Conservation (phyloP, 2,888 invertebrate genomes). For the Diaprepes abbreviatus region DNA sequence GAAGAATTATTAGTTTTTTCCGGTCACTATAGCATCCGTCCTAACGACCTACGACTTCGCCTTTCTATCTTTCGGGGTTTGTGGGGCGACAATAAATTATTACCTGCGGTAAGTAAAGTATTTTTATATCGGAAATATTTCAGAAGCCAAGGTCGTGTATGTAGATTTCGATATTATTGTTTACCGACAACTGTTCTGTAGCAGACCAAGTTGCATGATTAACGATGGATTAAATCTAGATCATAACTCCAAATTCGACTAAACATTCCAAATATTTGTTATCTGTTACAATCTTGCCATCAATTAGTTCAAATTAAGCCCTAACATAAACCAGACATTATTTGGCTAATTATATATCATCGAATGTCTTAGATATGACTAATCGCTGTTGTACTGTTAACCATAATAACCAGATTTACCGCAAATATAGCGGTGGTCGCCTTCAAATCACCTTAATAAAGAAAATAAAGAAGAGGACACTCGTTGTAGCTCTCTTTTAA, state of each 20-base stretch:
- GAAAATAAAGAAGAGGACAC: background rate
- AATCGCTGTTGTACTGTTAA: slow-evolving; percentile 35
- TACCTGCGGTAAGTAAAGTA: background rate
- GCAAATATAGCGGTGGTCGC: slow-evolving; percentile 1
- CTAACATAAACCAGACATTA: slow-evolving; percentile 31
- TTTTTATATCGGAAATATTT: too few relatives aligned
- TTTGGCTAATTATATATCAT: slow-evolving; percentile 30
- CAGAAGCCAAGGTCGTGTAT: too few relatives aligned
- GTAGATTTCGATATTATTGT: too few relatives aligned
- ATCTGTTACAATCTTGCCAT: slow-evolving; percentile 15
- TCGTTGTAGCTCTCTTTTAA: background rate
- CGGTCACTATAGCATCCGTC: slow-evolving; percentile 2
- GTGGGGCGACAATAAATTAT: background rate
- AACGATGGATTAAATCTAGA: background rate
- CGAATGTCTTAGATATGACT: slow-evolving; percentile 27
- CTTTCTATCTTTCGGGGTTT: background rate
- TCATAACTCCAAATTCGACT: background rate
- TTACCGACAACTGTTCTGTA: too few relatives aligned
- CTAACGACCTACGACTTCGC: slow-evolving; percentile 7
- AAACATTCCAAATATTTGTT: slow-evolving; percentile 12
- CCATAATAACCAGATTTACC: slow-evolving; percentile 35
- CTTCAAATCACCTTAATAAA: background rate
- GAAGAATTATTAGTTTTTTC: slow-evolving; percentile 14
- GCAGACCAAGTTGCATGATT: too few relatives aligned
- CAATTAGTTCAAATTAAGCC: slow-evolving; percentile 31